Evolutionary conservation across 2,888 invertebrate genomes (phyloP), one percentile per base, ranked within the genome.

Genomic region (Leuctra nigra): DNA sequence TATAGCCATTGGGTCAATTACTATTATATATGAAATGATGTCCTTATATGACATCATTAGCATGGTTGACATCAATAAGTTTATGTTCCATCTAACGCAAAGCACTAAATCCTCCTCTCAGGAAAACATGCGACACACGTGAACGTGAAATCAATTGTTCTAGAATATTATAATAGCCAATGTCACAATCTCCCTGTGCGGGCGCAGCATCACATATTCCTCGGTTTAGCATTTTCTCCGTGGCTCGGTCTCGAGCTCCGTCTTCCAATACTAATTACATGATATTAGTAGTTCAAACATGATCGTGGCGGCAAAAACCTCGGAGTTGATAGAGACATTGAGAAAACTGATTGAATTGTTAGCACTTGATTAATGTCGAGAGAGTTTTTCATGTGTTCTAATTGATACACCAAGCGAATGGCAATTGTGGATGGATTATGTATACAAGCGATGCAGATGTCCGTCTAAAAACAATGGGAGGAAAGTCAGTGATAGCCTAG

Each of bases 281-380:
- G 29, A 29, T 48, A 48, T 48, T 48, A 48, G 48, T 48, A 48
- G 24, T 48, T 25, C 48, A 48, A 20, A 48, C 48, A 48, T 48
- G 48, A 18, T 14, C 29, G n/a, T 22, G 20, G n/a, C 44, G n/a
- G 9, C 29, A 20, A 44, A 13, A 22, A 20, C 23, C 18, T 44
- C 23, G 38, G 38, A 38, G 38, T 44, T 44, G 44, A 44, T 44
- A 22, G 23, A 44, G 44, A 44, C 44, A 23, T 44, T n/a, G n/a
- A n/a, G n/a, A 44, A 44, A 22, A 20, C 44, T 44, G 44, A 44
- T 44, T 44, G 44, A 44, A 44, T 22, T 23, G 44, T 44, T 44
- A 20, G 20, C 44, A 44, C 44, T 44, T 44, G 44, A 44, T 44
- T 20, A 23, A 44, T 44, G 44, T 44, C 20, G 22, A 44, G 44